phyloP scores from a whole-genome alignment of 2,113 vertebrate genomes.

The Fregetta grallaria region DNA sequence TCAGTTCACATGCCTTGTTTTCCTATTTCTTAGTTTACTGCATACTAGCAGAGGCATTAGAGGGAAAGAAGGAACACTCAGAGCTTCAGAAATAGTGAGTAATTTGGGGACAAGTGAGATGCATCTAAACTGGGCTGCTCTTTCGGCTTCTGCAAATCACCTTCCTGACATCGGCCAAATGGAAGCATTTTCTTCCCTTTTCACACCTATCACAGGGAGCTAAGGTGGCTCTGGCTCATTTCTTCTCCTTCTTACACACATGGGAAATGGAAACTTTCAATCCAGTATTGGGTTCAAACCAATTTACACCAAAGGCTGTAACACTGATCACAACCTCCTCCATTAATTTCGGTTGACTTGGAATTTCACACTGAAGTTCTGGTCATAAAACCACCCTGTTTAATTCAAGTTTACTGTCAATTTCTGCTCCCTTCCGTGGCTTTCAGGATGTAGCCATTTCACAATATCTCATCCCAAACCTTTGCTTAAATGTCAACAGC shows the following conservation, averaged over 20 bases:
- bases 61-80: not conserved
- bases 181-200: not conserved
- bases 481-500: not conserved
- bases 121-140: too few relatives aligned
- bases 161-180: not conserved
- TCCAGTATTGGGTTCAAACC: not conserved
- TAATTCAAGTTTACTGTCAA: not conserved
- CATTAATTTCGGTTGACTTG: fast-evolving
- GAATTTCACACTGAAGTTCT: not conserved
- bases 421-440: not conserved
- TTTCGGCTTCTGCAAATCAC: not conserved
- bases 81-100: not conserved
- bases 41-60: not conserved
- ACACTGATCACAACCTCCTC: not conserved
- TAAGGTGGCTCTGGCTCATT: not conserved
- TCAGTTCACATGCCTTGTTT: not conserved
- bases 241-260: not conserved
- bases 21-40: not conserved
- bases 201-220: fast-evolving
- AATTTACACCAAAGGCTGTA: not conserved
- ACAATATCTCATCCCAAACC: not conserved
- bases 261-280: not conserved
- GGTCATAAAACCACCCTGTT: fast-evolving
- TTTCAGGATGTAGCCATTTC: not conserved
- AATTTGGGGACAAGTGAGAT: not conserved